A percentile compares a stretch with the other conserved stretches of the same genome.
These are phyloP conservation scores for Volucella zonaria DNA, from an alignment of 2,888 invertebrate species.

Conservation along the genomic window DNA sequence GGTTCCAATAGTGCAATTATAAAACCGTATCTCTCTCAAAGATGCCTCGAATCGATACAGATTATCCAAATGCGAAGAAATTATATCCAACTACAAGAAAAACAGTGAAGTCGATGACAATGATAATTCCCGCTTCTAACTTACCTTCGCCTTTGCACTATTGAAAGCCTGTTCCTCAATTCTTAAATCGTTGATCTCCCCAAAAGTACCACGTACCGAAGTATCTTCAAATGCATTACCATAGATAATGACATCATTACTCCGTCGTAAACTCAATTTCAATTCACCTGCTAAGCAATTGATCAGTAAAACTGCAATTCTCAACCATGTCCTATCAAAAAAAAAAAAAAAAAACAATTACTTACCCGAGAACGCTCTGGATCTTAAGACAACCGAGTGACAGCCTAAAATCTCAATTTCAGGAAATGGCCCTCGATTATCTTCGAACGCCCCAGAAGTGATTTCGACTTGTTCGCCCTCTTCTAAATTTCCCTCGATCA, in stretches of 20 bases:
- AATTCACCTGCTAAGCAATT: conserved; percentile 77
- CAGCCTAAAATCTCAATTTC: conserved; percentile 79
- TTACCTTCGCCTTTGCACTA: conserved; percentile 79
- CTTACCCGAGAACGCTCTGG: conserved; percentile 79
- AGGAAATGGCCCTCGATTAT: conserved; percentile 80
- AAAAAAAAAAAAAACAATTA: not conserved
- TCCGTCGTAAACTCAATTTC: conserved; percentile 79
- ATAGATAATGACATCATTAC: conserved; percentile 77
- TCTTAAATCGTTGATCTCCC: conserved; percentile 77
- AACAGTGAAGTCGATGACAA: not conserved
- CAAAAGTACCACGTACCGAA: conserved; percentile 78
- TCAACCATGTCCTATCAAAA: too few species aligned
- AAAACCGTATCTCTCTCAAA: conserved; percentile 79
- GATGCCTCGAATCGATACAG: conserved; percentile 79
- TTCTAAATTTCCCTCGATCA: conserved; percentile 77
- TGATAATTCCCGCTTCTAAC: conserved; percentile 61
- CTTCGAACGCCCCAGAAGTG: conserved; percentile 78
- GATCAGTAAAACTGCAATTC: conserved; percentile 31
- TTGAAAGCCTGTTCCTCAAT: conserved; percentile 80
- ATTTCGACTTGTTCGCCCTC: conserved; percentile 80
- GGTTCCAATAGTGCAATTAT: conserved; percentile 78
- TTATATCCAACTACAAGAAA: conserved; percentile 78
- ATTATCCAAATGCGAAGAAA: conserved; percentile 77
- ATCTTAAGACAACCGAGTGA: conserved; percentile 78
- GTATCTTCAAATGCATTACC: conserved; percentile 79